Evolutionary conservation across 2,113 vertebrate species (phyloP).

Genomic region (Propithecus coquereli): DNA sequence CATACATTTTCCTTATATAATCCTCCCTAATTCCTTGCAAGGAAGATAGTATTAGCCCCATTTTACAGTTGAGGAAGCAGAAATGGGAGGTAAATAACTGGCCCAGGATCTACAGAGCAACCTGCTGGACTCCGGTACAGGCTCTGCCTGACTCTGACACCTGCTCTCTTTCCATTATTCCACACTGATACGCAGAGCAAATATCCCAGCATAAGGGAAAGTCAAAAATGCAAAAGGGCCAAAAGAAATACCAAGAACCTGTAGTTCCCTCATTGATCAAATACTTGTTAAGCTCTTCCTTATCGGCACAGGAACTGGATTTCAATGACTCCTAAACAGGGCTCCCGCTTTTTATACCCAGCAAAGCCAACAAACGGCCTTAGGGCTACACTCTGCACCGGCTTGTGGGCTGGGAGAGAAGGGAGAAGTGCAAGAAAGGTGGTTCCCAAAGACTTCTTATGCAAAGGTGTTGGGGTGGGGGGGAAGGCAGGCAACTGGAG

Average conservation of each 20-base stretch:
- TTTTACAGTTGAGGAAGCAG: background rate
- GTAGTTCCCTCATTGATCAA: background rate
- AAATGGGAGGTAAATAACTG: background rate
- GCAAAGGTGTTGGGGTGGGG: background rate
- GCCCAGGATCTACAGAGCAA: background rate
- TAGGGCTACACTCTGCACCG: background rate
- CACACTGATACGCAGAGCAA: background rate
- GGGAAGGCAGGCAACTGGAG: background rate
- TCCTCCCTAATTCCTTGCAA: background rate
- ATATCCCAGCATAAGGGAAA: background rate
- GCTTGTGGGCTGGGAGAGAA: background rate
- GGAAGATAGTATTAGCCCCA: background rate
- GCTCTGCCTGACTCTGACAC: background rate
- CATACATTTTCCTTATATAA: background rate
- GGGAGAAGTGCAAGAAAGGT: background rate
- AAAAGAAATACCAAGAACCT: background rate
- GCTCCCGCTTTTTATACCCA: background rate
- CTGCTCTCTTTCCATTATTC: background rate
- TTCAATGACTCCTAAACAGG: background rate
- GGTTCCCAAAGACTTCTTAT: background rate
- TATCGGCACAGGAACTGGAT: background rate
- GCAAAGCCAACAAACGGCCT: background rate
- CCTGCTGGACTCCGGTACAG: background rate
- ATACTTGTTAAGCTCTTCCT: background rate
- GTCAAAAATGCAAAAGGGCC: background rate